Conservation (phyloP, 2,888 invertebrate genomes). For the Perithous albicinctus region DNA sequence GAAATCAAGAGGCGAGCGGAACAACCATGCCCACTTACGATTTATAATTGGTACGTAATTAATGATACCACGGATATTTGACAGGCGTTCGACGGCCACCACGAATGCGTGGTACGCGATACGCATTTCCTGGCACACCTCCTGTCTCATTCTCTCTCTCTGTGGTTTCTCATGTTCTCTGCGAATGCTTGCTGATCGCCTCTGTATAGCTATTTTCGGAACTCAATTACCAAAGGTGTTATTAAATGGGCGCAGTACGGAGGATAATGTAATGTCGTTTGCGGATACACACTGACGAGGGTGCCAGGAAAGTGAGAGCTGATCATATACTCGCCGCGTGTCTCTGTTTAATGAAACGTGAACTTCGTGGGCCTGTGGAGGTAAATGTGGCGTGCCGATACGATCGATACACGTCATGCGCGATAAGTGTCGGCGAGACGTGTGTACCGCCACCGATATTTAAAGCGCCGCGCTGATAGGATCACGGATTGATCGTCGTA, state of each 20-base stretch:
- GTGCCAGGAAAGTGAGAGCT: constrained; percentile 13
- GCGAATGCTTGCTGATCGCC: constrained; percentile 12
- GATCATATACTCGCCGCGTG: constrained; percentile 58
- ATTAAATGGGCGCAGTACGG: constrained; percentile 66
- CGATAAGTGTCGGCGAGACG: constrained; percentile 60
- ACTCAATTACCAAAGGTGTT: constrained; percentile 69
- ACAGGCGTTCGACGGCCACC: constrained; percentile 73
- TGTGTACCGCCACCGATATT: constrained; percentile 48
- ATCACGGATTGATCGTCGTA: constrained; percentile 54
- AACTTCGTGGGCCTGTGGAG: constrained; percentile 53
- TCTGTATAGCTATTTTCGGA: constrained; percentile 63
- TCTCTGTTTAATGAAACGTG: constrained; percentile 67
- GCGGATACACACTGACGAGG: constrained; percentile 53
- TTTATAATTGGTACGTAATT: constrained; percentile 81
- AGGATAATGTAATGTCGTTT: constrained; percentile 65
- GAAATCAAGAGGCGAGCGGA: constrained; percentile 53
- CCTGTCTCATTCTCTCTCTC: constrained; percentile 63
- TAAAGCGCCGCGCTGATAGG: constrained; percentile 44
- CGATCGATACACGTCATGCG: constrained; percentile 70
- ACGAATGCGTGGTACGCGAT: constrained; percentile 66
- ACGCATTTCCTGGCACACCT: constrained; percentile 65
- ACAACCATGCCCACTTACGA: constrained; percentile 70
- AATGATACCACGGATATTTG: constrained; percentile 78
- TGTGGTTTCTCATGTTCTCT: constrained; percentile 69
- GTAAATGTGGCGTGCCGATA: constrained; percentile 66